A percentile compares a stretch with the other conserved stretches of the same genome.
Conservation (phyloP, 2,113 vertebrate species). For the Rhadina sibilatrix region DNA sequence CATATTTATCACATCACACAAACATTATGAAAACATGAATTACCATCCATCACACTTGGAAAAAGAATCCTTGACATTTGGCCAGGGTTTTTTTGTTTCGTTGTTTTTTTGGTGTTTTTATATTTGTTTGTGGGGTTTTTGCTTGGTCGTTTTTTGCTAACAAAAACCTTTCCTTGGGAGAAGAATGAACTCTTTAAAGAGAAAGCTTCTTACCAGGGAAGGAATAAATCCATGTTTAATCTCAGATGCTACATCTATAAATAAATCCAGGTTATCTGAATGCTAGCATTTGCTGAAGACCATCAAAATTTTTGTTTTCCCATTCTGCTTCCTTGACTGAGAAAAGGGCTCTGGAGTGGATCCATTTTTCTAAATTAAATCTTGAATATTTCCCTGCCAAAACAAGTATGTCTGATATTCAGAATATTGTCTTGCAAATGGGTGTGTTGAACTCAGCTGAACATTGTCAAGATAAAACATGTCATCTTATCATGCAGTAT, state of each 20-base stretch:
- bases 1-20: no score
- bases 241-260: background rate
- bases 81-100: background rate
- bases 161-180: background rate
- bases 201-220: background rate
- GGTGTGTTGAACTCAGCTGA: background rate
- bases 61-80: background rate
- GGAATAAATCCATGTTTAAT: background rate
- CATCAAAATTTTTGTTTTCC: background rate
- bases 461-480: background rate
- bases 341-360: background rate
- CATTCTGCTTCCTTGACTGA: background rate
- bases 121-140: background rate
- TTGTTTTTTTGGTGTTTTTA: no score
- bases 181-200: background rate
- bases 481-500: background rate
- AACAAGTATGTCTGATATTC: background rate
- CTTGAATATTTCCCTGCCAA: background rate
- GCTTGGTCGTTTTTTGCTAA: background rate
- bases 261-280: background rate
- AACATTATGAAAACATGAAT: no score
- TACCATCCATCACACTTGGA: background rate
- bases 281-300: background rate
- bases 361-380: background rate
- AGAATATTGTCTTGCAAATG: background rate